These are phyloP conservation scores for Drosophila willistoni DNA, from an alignment of 1,140 invertebrate genomes.

Conservation along the genomic window DNA sequence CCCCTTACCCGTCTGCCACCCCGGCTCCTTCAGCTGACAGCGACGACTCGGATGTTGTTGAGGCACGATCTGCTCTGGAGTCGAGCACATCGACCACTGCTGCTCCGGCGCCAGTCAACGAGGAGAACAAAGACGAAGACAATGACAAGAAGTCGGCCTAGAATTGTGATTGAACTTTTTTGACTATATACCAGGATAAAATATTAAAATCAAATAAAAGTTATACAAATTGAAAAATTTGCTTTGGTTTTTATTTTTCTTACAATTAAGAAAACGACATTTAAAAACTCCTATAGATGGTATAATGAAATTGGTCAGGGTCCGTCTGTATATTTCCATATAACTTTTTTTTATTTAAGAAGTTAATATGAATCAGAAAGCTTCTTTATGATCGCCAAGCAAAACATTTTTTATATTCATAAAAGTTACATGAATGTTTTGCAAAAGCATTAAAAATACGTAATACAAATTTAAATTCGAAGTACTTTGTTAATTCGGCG, in stretches of 20 bases:
- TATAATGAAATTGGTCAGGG: too few relatives aligned
- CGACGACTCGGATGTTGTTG: slow-evolving; percentile 77
- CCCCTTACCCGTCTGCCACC: slow-evolving; percentile 57
- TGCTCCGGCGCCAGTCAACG: slow-evolving; percentile 54
- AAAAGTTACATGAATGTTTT: too few relatives aligned
- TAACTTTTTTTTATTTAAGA: too few relatives aligned
- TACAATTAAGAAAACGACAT: too few relatives aligned
- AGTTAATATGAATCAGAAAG: too few relatives aligned
- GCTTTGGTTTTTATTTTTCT: background rate
- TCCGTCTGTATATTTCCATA: too few relatives aligned
- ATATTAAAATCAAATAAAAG: background rate
- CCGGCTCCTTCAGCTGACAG: slow-evolving; percentile 40
- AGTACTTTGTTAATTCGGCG: too few relatives aligned
- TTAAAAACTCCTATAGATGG: too few relatives aligned
- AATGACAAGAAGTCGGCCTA: slow-evolving; percentile 55
- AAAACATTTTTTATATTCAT: too few relatives aligned
- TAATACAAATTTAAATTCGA: too few relatives aligned
- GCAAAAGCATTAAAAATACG: too few relatives aligned
- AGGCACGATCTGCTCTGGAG: slow-evolving; percentile 63
- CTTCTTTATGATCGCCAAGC: too few relatives aligned
- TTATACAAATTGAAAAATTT: background rate
- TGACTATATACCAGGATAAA: background rate
- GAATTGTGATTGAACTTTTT: slow-evolving; percentile 10
- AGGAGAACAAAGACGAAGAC: slow-evolving; percentile 45
- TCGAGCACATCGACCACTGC: slow-evolving; percentile 48